Conservation (phyloP, 2,113 vertebrate species). For the Scomber scombrus region DNA sequence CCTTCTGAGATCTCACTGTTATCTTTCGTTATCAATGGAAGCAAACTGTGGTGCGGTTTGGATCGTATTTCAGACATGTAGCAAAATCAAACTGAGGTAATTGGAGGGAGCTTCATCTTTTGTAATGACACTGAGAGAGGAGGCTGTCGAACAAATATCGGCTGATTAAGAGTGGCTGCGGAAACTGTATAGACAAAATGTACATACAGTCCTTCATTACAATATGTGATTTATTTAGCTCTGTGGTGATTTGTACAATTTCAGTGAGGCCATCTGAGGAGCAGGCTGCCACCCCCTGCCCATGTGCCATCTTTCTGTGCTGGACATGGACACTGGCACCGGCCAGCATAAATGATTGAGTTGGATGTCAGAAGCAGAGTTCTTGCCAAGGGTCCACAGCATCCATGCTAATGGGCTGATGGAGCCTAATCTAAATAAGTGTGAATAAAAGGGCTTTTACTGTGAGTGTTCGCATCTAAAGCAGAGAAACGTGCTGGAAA, state of each 20-base stretch:
- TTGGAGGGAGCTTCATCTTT: slow-evolving; percentile 22
- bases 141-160: slow-evolving; percentile 32
- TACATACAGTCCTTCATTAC: slow-evolving; percentile 29
- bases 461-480: slow-evolving; percentile 62
- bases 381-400: slow-evolving; percentile 64
- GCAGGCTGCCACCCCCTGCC: slow-evolving; percentile 46
- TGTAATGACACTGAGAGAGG: slow-evolving; percentile 34
- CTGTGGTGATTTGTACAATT: slow-evolving; percentile 54
- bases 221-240: slow-evolving; percentile 30
- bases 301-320: slow-evolving; percentile 66
- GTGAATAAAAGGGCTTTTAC: slow-evolving; percentile 74
- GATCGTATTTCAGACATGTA: slow-evolving; percentile 60
- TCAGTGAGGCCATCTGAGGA: slow-evolving; percentile 56
- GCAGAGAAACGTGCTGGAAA: slow-evolving; percentile 40
- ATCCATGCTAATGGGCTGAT: slow-evolving; percentile 72
- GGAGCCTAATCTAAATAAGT: slow-evolving; percentile 75
- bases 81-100: slow-evolving; percentile 52
- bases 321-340: slow-evolving; percentile 66
- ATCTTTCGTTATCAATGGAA: slow-evolving; percentile 51
- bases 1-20: slow-evolving; percentile 46
- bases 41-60: slow-evolving; percentile 42
- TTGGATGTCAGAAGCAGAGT: slow-evolving; percentile 71
- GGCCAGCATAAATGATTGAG: slow-evolving; percentile 75
- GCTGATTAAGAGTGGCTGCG: slow-evolving; percentile 19
- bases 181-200: slow-evolving; percentile 11